Evolutionary conservation across 2,888 invertebrate species (phyloP), one percentile per base, ranked within the genome.

Genomic region (Noctuana brunneofusca): DNA sequence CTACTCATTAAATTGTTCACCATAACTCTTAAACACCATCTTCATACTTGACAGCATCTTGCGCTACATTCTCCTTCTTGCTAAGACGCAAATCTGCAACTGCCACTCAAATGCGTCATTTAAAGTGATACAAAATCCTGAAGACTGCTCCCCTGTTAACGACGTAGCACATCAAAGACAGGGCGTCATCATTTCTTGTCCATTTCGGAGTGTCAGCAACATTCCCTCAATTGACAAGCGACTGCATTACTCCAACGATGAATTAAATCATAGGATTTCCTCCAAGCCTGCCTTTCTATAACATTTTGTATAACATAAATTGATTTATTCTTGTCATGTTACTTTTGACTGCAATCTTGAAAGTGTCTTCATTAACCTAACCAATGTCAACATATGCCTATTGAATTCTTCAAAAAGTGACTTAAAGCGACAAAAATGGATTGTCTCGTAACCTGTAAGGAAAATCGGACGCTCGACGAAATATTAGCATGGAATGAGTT

Each of bases 271-370:
- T 87, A 83, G 88, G 89, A 86, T 89, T 89, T 87, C 91, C 86
- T 90, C 91, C 90, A 81, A 86, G 85, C 81, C 84, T 85, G 87
- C 87, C 84, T 87, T 89, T 91, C 91, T 91, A 91, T 91, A 91
- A 91, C 88, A 91, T 91, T 88, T 86, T 79, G 84, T 81, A 86
- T 81, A 89, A 89, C 80, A 87, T 86, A 84, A 88, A 87, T 85
- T 80, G 78, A 79, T 73, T 75, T 72, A 72, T 75, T 78, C 75
- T 69, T 68, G 67, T 68, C 64, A 63, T 66, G 69, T 69, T 66
- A 68, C 58, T 68, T 68, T 69, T 70, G 52, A 64, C 64, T 70
- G 68, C 75, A 56, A 55, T 78, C 75, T 79, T 79, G 74, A 76
- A 77, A 73, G 69, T 76, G 67, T 79, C 75, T 70, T 75, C 75